Conservation (phyloP, 2,888 invertebrate genomes). For the Shargacucullia verbasci region DNA sequence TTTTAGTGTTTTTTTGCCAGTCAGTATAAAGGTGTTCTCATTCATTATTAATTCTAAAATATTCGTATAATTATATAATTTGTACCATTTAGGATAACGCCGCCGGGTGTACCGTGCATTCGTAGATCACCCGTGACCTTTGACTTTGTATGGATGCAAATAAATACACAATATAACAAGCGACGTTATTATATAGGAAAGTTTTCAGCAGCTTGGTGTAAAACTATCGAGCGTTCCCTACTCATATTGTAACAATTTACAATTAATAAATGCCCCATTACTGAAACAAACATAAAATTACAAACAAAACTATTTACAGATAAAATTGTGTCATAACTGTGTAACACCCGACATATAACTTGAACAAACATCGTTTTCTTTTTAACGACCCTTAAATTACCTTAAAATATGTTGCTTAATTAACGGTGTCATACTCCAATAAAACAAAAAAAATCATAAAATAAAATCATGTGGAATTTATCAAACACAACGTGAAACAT, state of each 20-base stretch:
- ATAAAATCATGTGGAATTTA: conserved; percentile 63
- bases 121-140: conserved; percentile 18
- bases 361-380: conserved; percentile 46
- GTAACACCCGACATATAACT: conserved; percentile 51
- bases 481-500: conserved; percentile 60
- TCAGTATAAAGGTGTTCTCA: too few relatives aligned
- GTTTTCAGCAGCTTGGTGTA: too few relatives aligned
- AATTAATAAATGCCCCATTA: conserved; percentile 38
- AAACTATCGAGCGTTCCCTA: too few relatives aligned
- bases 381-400: conserved; percentile 55
- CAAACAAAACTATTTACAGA: conserved; percentile 44
- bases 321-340: conserved; percentile 52
- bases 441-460: too few relatives aligned
- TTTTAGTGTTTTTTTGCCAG: too few relatives aligned
- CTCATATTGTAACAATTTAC: too few relatives aligned
- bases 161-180: too few relatives aligned
- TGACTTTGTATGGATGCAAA: conserved; percentile 12
- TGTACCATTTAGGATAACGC: neutral
- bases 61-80: conserved; percentile 25
- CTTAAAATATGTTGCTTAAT: conserved; percentile 60
- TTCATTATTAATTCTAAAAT: too few relatives aligned
- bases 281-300: conserved; percentile 51
- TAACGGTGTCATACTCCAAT: conserved; percentile 59
- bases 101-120: conserved; percentile 5
- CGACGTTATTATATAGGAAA: too few relatives aligned